A percentile compares a stretch with the other conserved stretches of the same genome.
phyloP scores from a whole-genome alignment of 2,797 vertebrate genomes.

The Poeciliopsis turneri region DNA sequence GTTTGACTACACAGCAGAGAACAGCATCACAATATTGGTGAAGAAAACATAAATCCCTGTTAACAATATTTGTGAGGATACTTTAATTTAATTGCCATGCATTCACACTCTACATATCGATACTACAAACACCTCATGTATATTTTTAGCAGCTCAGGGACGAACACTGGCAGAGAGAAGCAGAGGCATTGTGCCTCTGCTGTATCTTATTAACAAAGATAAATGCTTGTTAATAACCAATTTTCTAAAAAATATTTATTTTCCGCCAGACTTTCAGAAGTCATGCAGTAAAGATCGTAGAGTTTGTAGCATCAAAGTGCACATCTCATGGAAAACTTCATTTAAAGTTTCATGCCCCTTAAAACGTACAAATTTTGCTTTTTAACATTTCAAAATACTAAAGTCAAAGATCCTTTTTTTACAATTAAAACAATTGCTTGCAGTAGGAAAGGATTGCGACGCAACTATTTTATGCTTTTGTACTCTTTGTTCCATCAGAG shows the following conservation, averaged over 20 bases:
- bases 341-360: background rate
- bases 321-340: background rate
- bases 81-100: background rate
- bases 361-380: background rate
- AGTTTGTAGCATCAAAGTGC: background rate
- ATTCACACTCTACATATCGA: background rate
- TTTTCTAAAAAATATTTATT: background rate
- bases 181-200: background rate
- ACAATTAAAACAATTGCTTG: background rate
- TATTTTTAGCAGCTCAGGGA: background rate
- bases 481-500: background rate
- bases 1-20: background rate
- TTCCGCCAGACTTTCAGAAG: background rate
- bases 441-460: background rate
- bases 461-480: background rate
- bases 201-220: no score
- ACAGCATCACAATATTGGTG: background rate
- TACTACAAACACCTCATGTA: background rate
- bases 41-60: no score
- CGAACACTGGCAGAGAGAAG: background rate
- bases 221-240: background rate
- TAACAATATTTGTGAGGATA: background rate
- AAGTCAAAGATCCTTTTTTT: background rate
- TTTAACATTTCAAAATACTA: background rate
- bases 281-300: background rate